Evolutionary conservation across 2,113 vertebrate genomes (phyloP).

Genomic region (human): DNA sequence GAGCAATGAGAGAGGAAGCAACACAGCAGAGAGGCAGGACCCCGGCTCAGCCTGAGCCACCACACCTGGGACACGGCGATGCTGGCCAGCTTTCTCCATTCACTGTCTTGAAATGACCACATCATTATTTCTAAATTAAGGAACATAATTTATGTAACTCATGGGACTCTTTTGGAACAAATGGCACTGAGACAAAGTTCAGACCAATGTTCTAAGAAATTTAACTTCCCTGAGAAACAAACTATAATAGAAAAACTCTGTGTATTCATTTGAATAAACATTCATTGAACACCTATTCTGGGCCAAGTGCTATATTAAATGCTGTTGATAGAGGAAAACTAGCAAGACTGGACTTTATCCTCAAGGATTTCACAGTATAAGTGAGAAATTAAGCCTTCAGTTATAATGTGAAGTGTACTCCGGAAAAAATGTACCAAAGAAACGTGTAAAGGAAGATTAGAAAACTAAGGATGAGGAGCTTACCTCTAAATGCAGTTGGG

Average conservation of each 20-base stretch:
- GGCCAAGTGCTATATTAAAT: background rate
- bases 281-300: background rate
- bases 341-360: background rate
- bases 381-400: background rate
- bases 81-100: background rate
- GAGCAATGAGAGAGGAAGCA: background rate
- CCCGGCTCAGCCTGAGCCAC: background rate
- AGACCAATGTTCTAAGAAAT: background rate
- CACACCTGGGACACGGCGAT: fast-evolving
- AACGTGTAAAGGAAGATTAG: background rate
- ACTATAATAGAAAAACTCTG: background rate
- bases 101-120: background rate
- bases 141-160: background rate
- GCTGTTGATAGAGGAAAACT: background rate
- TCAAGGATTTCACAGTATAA: background rate
- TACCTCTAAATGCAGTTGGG: background rate
- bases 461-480: background rate
- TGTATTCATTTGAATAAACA: background rate
- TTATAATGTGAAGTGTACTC: background rate
- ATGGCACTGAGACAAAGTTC: background rate
- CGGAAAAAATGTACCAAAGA: background rate
- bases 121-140: background rate
- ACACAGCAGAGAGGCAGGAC: background rate
- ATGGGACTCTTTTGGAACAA: background rate
- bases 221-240: background rate